These are phyloP conservation scores for Turnix velox DNA, from an alignment of 2,113 vertebrate genomes.

Conservation along the genomic window DNA sequence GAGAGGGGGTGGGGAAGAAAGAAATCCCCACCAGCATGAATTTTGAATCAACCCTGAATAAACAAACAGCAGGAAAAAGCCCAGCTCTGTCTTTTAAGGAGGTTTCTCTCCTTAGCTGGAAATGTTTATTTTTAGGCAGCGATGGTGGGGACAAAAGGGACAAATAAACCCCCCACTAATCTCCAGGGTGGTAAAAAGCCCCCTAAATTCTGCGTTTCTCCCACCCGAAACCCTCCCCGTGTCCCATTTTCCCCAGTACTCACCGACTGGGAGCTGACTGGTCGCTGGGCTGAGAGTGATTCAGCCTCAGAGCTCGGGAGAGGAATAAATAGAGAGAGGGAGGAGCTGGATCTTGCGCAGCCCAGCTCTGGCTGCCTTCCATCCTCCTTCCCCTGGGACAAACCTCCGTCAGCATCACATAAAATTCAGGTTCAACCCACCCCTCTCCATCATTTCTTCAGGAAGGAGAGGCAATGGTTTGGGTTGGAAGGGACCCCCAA, in stretches of 20 bases:
- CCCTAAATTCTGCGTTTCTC: accelerated
- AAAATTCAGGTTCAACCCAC: accelerated
- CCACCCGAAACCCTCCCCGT: accelerated
- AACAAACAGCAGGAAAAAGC: not conserved
- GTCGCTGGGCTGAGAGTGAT: not conserved
- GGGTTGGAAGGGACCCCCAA: too few relatives aligned
- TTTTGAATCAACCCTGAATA: not conserved
- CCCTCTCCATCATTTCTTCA: accelerated
- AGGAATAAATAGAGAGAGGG: slow-evolving; percentile 52
- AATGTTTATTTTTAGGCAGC: not conserved
- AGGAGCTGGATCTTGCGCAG: slow-evolving; percentile 11
- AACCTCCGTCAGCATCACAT: accelerated
- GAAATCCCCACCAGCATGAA: not conserved
- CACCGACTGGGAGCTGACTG: not conserved
- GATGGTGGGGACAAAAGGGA: accelerated
- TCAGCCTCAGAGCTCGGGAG: not conserved
- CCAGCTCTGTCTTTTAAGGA: not conserved
- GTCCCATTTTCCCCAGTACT: not conserved
- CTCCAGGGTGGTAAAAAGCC: not conserved
- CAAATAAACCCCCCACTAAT: accelerated
- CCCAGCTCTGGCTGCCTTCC: not conserved
- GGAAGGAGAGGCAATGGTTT: accelerated
- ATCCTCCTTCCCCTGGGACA: not conserved
- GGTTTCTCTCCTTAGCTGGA: not conserved
- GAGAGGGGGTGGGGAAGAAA: accelerated